Evolutionary conservation across 2,113 vertebrate species (phyloP).

Genomic region (Ascaphus truei): DNA sequence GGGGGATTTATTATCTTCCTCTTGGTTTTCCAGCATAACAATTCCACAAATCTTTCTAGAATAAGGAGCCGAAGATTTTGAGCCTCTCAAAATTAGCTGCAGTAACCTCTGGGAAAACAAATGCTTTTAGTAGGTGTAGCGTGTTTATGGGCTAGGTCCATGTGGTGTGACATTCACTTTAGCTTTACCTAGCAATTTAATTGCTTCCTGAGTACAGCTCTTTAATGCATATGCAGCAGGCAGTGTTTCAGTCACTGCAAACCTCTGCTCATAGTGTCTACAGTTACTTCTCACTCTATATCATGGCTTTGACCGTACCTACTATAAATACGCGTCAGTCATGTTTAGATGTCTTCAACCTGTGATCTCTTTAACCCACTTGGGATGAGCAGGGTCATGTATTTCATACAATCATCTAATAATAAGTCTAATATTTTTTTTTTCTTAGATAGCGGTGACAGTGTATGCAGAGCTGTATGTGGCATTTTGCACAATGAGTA

Average conservation of each 20-base stretch:
- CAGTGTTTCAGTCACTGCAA: background rate
- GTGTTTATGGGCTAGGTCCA: background rate
- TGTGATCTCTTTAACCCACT: background rate
- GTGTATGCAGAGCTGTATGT: too few species aligned
- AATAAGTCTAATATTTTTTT: too few species aligned
- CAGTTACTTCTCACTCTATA: constrained; percentile 1
- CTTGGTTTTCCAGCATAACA: too few species aligned
- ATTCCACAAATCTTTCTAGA: too few species aligned
- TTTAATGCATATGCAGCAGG: constrained; percentile 21
- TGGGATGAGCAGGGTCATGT: background rate
- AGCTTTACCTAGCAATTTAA: constrained; percentile 21
- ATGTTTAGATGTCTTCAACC: background rate
- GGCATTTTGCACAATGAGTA: too few species aligned
- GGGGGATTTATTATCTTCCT: too few species aligned
- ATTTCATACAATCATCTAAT: background rate
- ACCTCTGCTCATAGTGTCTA: constrained; percentile 1
- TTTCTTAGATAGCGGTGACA: too few species aligned
- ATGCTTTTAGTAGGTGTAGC: background rate
- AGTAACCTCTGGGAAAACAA: too few species aligned
- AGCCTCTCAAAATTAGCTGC: too few species aligned
- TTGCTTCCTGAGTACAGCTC: constrained; percentile 4
- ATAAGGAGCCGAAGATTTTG: too few species aligned
- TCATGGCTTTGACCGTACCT: too few species aligned
- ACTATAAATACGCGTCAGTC: background rate
- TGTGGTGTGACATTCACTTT: constrained; percentile 18